Evolutionary conservation across 2,113 vertebrate species (phyloP), one percentile per base, ranked within the genome.

Genomic region (Cyanoliseus patagonus): DNA sequence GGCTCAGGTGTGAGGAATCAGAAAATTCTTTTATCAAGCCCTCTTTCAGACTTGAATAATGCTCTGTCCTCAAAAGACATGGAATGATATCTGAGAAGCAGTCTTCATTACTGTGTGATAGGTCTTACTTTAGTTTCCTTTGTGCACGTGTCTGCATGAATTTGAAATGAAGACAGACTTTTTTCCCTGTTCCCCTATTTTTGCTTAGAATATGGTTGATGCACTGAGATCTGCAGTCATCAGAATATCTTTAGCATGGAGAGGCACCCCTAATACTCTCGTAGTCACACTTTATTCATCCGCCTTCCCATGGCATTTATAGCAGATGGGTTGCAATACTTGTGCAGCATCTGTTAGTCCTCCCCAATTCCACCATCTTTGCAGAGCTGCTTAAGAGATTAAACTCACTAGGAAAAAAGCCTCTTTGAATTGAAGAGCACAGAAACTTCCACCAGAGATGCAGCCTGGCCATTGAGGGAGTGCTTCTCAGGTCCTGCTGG

Each of bases 371-470:
- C 82, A 76, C 46, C 66, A 42, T 59, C 70, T 91, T 41, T 59
- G 52, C 88, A 69, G 75, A 90, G 85, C 90, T 87, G 78, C 78
- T 88, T 23, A 73, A 61, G 57, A 76, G 85, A 49, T 76, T 25
- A 41, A 90, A 52, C 27, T 73, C 3, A 0, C 3, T 44, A 12
- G 75, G 9, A 47, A 67, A 85, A 25, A n/a, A 1, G 0, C 1
- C 59, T 57, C 59, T 59, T 41, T 2, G 2, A 24, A 4, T 0
- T 17, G 77, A 70, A 7, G 55, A 68, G 70, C 67, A 53, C 55
- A 30, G 66, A 59, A 70, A 9, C 13, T 16, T 47, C 13, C 9
- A 31, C 7, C 83, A 67, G 80, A 25, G 31, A 1, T 9, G 9
- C 25, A 44, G 31, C 23, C 55, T 53, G 74, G 11, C 9, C 41